phyloP scores from a whole-genome alignment of 2,113 vertebrate species.

The Manacus vitellinus region DNA sequence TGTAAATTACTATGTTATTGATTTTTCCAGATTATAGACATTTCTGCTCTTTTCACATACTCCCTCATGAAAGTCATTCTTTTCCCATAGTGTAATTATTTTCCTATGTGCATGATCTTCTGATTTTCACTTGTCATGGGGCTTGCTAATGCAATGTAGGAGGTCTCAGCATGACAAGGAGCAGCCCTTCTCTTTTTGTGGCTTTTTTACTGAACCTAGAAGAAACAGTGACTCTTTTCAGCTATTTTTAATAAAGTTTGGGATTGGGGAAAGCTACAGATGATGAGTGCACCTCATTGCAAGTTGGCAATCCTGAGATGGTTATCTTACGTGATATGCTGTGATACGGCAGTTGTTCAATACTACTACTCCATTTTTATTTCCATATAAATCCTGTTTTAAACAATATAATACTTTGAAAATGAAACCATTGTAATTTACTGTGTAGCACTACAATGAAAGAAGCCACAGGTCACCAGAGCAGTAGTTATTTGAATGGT shows the following conservation, averaged over 20 bases:
- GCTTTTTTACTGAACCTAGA: not conserved
- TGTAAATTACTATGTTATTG: not conserved
- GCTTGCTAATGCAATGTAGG: not conserved
- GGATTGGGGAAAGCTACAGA: not conserved
- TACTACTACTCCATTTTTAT: not conserved
- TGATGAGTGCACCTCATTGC: not conserved
- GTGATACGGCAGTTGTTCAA: not conserved
- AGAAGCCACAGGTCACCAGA: not conserved
- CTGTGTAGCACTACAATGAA: not conserved
- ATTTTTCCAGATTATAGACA: not conserved
- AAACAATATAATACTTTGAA: not conserved
- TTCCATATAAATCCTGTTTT: not conserved
- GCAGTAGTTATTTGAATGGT: not conserved
- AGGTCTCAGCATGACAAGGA: not conserved
- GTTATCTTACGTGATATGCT: accelerated
- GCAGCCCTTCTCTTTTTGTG: not conserved
- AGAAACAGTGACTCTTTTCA: not conserved
- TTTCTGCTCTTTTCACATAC: not conserved
- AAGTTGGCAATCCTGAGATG: not conserved
- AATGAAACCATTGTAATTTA: not conserved
- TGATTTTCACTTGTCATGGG: not conserved
- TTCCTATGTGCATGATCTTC: not conserved
- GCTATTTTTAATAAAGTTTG: not conserved
- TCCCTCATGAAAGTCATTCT: not conserved
- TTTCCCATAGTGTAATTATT: not conserved